Percentiles rank a stretch among this genome's conserved stretches.
Conservation (phyloP, 2,888 invertebrate species). For the Eristalis arbustorum region DNA sequence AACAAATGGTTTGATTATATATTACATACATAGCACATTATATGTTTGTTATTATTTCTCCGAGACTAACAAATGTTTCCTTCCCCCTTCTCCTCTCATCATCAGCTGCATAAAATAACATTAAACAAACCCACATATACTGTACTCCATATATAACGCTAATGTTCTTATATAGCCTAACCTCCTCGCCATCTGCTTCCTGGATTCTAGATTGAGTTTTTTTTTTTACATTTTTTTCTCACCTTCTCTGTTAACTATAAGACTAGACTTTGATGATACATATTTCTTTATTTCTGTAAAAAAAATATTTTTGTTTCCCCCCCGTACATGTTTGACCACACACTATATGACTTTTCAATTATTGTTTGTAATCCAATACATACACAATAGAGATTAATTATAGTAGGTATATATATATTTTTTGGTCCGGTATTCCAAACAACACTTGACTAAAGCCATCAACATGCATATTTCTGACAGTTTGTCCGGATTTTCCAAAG, state of each 20-base stretch:
- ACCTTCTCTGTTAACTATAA: slow-evolving; percentile 35
- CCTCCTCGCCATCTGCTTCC: background rate
- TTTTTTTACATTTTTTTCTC: slow-evolving; percentile 27
- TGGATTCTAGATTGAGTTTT: slow-evolving; percentile 37
- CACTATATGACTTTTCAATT: slow-evolving; percentile 51
- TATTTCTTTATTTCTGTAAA: slow-evolving; percentile 48
- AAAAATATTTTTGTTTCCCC: slow-evolving; percentile 53
- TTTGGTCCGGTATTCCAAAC: slow-evolving; percentile 27
- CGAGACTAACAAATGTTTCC: slow-evolving; percentile 32
- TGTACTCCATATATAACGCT: slow-evolving; percentile 57
- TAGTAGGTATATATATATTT: slow-evolving; percentile 8
- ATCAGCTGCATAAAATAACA: too few species aligned
- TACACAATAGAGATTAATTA: slow-evolving; percentile 16
- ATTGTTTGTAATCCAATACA: slow-evolving; percentile 47
- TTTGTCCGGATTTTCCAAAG: background rate
- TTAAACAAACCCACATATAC: background rate
- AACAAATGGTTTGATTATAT: slow-evolving; percentile 55
- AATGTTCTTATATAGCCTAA: slow-evolving; percentile 43
- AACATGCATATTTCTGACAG: slow-evolving; percentile 26
- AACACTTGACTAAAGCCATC: slow-evolving; percentile 61
- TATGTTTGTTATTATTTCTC: slow-evolving; percentile 53
- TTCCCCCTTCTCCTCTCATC: background rate
- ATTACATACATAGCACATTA: background rate
- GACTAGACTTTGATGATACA: slow-evolving; percentile 38
- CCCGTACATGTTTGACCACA: slow-evolving; percentile 64